Evolutionary conservation across 1,140 invertebrate genomes (phyloP).

Genomic region (Microvelia longipes): DNA sequence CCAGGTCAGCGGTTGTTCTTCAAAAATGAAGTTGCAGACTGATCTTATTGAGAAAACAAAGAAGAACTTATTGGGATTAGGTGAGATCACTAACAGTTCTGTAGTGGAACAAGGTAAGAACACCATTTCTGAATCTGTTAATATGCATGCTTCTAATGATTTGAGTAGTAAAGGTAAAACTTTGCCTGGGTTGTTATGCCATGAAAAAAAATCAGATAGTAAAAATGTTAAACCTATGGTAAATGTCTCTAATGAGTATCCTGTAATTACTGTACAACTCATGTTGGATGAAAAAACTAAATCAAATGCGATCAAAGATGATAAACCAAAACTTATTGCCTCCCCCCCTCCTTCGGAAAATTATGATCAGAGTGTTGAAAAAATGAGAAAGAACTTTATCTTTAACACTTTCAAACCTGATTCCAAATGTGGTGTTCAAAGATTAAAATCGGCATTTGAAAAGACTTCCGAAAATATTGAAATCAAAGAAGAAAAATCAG

Average conservation of each 20-base stretch:
- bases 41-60: neutral
- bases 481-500: neutral
- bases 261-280: neutral
- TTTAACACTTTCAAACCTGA: neutral
- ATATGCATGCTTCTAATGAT: too few species aligned
- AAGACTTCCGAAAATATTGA: neutral
- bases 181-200: too few species aligned
- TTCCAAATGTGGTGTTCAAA: neutral
- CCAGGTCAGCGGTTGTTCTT: neutral
- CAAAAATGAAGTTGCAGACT: neutral
- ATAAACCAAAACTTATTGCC: neutral
- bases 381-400: slow-evolving; percentile 1
- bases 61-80: neutral
- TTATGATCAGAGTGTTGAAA: neutral
- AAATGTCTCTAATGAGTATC: neutral
- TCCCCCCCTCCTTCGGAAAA: neutral
- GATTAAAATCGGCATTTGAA: neutral
- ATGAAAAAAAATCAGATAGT: too few species aligned
- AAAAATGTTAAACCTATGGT: neutral
- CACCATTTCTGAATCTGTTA: too few species aligned
- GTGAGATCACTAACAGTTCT: too few species aligned
- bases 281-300: neutral
- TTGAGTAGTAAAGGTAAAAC: too few species aligned
- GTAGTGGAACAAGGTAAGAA: too few species aligned
- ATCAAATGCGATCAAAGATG: neutral